Base-by-base conservation (phyloP, 2,113 vertebrate species). In the Falcunculus frontatus region DNA sequence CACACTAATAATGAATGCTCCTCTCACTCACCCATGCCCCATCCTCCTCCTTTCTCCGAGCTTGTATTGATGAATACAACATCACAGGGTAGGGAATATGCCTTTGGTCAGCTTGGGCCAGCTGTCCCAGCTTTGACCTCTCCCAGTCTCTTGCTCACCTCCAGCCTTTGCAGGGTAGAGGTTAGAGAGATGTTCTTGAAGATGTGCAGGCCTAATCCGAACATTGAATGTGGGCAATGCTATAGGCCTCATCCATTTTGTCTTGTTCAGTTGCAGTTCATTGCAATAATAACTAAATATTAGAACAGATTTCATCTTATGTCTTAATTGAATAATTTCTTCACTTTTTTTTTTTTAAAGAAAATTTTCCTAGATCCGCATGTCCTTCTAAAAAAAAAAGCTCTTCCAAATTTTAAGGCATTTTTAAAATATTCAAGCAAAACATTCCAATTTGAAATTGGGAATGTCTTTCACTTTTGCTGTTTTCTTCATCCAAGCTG, bases 401-500 rank as follows among this genome's bases (percentile, higher is more conserved):
- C 30, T 56, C 2, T 27, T 64, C 13, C 6, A 72, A 93, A 79
- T 59, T 11, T 46, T 20, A 55, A n/a, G 2, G 1, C 4, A 23
- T 41, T 90, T 79, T 20, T 7, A 69, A 73, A 68, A 44, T 32
- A 0, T 44, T 78, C 3, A 68, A 60, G 5, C 6, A 55, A 90
- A 30, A 14, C 0, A 2, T 42, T 90, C 52, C 25, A 1, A 3
- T 39, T 79, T 70, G 10, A 8, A 84, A 55, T 5, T 19, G 4
- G 0, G 4, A 2, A 17, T 27, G 2, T 23, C 3, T 78, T 84
- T 35, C 2, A 0, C 1, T 62, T 84, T 53, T 21, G 33, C 1
- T 46, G 17, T 65, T 91, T 79, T 13, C 33, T 65, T 13, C 84
- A 49, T 41, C 20, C 7, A 26, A 32, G 57, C 1, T 6, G 8